Evolutionary conservation across 2,113 vertebrate genomes (phyloP).

Genomic region (Protomyctophum bolini): DNA sequence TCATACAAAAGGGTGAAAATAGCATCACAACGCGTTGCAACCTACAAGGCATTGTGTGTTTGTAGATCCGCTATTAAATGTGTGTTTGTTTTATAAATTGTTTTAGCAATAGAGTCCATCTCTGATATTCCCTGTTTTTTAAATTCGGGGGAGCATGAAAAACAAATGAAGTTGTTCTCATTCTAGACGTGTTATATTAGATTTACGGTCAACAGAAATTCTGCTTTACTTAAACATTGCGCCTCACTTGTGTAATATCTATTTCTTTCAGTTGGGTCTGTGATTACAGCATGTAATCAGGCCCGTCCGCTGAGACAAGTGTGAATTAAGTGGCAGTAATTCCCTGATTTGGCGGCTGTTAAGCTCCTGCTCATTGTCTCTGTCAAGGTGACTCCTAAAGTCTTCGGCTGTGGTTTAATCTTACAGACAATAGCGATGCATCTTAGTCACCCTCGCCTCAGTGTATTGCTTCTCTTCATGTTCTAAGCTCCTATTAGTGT

Average conservation of each 20-base stretch:
- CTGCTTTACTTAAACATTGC: not conserved
- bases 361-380: constrained; percentile 51
- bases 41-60: no score
- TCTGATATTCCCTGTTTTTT: no score
- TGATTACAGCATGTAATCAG: constrained; percentile 56
- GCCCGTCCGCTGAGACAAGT: constrained; percentile 16
- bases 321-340: constrained; percentile 45
- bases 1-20: no score
- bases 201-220: not conserved
- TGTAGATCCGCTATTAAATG: no score
- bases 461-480: constrained; percentile 21
- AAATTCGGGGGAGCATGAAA: no score
- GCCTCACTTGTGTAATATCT: not conserved
- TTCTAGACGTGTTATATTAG: not conserved
- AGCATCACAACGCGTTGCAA: no score
- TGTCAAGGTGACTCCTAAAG: constrained; percentile 59
- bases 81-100: no score
- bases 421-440: constrained; percentile 39
- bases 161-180: no score
- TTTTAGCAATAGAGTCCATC: no score
- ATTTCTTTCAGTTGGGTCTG: constrained; percentile 27
- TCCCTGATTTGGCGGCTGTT: constrained; percentile 44
- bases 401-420: constrained; percentile 54
- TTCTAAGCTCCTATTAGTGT: constrained; percentile 23
- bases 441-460: constrained; percentile 17